These are phyloP conservation scores for Odontomachus brunneus DNA, from an alignment of 1,140 invertebrate genomes.

Conservation along the genomic window DNA sequence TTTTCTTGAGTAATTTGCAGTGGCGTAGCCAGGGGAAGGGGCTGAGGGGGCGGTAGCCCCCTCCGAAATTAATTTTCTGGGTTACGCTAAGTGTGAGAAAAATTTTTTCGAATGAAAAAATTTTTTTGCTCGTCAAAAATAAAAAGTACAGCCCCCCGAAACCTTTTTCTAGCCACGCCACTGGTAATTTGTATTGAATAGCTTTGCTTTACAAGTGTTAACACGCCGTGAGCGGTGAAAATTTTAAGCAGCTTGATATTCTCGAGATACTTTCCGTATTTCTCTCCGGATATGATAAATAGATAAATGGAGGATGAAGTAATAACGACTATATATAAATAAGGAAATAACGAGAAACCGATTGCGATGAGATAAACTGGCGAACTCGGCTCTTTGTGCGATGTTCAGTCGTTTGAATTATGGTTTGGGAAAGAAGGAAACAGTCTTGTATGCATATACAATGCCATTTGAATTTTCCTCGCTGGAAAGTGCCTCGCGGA, in stretches of 20 bases:
- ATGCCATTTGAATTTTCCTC: conserved; percentile 62
- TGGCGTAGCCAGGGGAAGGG: too few relatives aligned
- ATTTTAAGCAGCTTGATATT: neutral
- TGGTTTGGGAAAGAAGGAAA: conserved; percentile 54
- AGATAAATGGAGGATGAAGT: conserved; percentile 29
- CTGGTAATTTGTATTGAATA: too few relatives aligned
- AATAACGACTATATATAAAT: neutral
- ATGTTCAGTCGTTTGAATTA: conserved; percentile 10
- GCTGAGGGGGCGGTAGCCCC: too few relatives aligned
- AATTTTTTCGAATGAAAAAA: too few relatives aligned
- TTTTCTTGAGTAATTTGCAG: too few relatives aligned
- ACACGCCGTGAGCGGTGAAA: neutral
- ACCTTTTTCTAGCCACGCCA: too few relatives aligned
- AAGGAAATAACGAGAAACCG: too few relatives aligned
- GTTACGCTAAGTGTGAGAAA: too few relatives aligned
- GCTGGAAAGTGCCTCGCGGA: conserved; percentile 72
- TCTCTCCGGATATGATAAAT: neutral
- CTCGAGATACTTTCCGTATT: conserved; percentile 22
- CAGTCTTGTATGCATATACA: conserved; percentile 21
- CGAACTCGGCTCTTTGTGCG: conserved; percentile 20
- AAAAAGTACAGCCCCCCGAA: too few relatives aligned
- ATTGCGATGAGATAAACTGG: neutral
- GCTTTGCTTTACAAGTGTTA: too few relatives aligned
- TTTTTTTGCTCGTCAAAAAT: too few relatives aligned
- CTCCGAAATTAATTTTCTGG: too few relatives aligned